These are phyloP conservation scores for Gephyroberyx darwinii DNA, from an alignment of 2,797 vertebrate species.

Conservation along the genomic window DNA sequence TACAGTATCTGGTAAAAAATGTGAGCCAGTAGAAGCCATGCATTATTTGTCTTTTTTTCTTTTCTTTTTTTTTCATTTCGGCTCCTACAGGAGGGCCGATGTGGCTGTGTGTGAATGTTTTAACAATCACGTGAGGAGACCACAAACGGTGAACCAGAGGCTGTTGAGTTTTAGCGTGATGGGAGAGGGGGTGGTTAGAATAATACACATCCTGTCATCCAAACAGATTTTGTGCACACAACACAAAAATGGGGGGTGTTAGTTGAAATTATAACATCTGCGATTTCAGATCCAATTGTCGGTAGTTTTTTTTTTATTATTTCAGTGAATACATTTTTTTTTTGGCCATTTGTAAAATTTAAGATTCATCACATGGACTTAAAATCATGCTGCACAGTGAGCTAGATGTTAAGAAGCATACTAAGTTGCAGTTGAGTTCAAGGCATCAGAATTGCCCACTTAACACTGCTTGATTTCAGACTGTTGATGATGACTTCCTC, in stretches of 20 bases:
- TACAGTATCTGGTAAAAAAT: conserved; percentile 48
- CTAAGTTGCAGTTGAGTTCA: conserved; percentile 19
- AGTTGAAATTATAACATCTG: conserved; percentile 26
- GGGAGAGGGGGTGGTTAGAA: conserved; percentile 36
- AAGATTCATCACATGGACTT: conserved; percentile 1
- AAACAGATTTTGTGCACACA: conserved; percentile 44
- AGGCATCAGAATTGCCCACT: conserved; percentile 17
- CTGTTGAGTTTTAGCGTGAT: conserved; percentile 34
- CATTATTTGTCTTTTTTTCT: conserved; percentile 3
- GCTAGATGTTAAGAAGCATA: background rate
- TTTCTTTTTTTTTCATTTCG: conserved; percentile 19
- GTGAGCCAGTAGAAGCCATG: conserved; percentile 57
- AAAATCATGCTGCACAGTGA: conserved; percentile 27
- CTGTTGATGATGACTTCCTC: conserved; percentile 30
- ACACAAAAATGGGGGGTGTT: conserved; percentile 35
- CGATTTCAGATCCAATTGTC: conserved; percentile 2
- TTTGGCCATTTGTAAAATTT: background rate
- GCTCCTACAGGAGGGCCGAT: conserved; percentile 42
- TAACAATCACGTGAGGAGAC: conserved; percentile 36
- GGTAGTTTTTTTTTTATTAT: background rate
- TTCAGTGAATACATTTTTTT: background rate
- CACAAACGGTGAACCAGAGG: conserved; percentile 38
- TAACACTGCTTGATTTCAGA: conserved; percentile 5
- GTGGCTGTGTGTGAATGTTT: conserved; percentile 59
- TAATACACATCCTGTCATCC: conserved; percentile 29